Evolutionary conservation across 1,140 invertebrate genomes (phyloP), one percentile per base, ranked within the genome.

Genomic region (Colletes gigas): DNA sequence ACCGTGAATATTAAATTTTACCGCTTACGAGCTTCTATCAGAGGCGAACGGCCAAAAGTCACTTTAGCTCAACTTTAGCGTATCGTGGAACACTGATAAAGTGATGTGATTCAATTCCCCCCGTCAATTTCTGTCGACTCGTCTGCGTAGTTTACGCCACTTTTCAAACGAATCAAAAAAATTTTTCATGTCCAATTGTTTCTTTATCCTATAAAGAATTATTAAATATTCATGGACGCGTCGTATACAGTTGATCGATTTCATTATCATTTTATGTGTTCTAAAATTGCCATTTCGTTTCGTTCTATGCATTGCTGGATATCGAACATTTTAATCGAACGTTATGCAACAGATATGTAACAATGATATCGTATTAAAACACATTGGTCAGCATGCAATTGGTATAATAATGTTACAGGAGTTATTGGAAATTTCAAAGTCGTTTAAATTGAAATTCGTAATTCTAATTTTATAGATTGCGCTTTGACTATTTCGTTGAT

Each of bases 1-100:
- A 62, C 59, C 19, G 50, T 63, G 74, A 63, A 81, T 73, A 83
- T 87, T 81, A 87, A 88, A 87, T 87, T 88, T 87, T 83, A 88
- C 73, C 62, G 69, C 68, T 82, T 71, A 72, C 85, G 60, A 66
- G 83, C 78, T 70, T 60, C 68, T 81, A 83, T 85, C 76, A 77
- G 82, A 60, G 67, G 66, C 66, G 68, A 62, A 7, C 39, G 8
- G 30, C 44, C 62, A 44, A 57, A 81, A 81, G 68, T 76, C 52
- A 66, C 55, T 83, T 77, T 55, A 65, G 12, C 68, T 3, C n/a
- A 39, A 52, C 54, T 55, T 82, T 30, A 44, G 15, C 63, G 19
- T 19, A 21, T 57, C n/a, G 2, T 50, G 69, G 60, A 71, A 39
- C n/a, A 30, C 30, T 60, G 44, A 70, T 70, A 78, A 78, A 68